phyloP scores from a whole-genome alignment of 2,797 vertebrate species.

The Linurgus olivaceus region DNA sequence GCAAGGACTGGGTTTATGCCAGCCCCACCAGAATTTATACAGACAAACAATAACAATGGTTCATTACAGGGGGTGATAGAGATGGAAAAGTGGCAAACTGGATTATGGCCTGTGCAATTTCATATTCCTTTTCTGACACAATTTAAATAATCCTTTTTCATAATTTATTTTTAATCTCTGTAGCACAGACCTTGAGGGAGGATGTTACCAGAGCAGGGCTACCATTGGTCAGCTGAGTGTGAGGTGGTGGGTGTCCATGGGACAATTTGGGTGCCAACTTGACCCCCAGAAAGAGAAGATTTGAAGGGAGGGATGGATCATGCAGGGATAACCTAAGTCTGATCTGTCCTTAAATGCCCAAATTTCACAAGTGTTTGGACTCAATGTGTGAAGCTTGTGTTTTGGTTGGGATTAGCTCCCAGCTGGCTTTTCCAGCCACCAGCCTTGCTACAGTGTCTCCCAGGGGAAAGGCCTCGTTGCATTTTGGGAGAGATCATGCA shows the following conservation, averaged over 20 bases:
- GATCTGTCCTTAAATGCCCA: neutral
- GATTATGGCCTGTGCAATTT: neutral
- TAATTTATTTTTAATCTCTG: neutral
- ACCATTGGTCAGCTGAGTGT: neutral
- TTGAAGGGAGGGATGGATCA: neutral
- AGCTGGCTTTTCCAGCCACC: neutral
- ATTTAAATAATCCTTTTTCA: neutral
- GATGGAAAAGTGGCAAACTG: neutral
- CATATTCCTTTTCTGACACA: neutral
- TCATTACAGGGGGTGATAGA: neutral
- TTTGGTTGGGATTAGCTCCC: neutral
- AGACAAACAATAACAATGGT: neutral
- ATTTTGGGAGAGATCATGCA: neutral
- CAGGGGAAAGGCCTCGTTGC: accelerated
- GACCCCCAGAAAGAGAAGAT: neutral
- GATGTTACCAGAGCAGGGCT: neutral
- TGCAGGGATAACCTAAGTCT: neutral
- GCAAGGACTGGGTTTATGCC: neutral
- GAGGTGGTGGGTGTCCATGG: neutral
- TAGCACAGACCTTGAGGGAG: neutral
- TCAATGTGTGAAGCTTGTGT: neutral
- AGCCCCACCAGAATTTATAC: neutral
- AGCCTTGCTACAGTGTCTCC: neutral
- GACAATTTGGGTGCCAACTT: neutral
- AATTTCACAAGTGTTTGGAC: neutral